phyloP scores from a whole-genome alignment of 2,113 vertebrate species.

The Prunella fulvescens region DNA sequence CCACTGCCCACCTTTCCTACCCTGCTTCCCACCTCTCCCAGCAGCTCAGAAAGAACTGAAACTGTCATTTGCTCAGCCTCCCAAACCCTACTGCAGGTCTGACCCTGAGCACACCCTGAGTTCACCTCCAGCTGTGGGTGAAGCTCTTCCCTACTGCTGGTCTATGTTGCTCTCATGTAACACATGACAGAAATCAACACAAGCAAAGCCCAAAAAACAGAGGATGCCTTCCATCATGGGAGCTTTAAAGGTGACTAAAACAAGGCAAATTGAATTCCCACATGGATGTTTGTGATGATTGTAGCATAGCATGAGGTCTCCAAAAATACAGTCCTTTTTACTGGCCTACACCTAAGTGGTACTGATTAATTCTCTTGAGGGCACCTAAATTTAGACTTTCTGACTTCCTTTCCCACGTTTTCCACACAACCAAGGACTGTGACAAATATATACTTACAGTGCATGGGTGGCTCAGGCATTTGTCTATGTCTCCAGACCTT shows the following conservation, averaged over 20 bases:
- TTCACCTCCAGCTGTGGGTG: accelerated
- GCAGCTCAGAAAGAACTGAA: neutral
- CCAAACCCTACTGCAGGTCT: neutral
- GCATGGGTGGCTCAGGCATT: neutral
- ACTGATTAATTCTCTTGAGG: neutral
- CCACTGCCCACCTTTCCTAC: neutral
- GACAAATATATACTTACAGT: neutral
- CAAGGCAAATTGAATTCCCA: neutral
- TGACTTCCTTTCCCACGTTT: neutral
- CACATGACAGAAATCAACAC: neutral
- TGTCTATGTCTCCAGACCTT: neutral
- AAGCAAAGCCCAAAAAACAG: neutral
- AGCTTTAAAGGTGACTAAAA: neutral
- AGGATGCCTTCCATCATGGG: neutral
- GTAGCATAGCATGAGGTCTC: neutral
- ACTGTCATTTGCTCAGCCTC: neutral
- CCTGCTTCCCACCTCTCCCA: neutral
- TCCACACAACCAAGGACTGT: neutral
- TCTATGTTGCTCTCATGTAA: neutral
- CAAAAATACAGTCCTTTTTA: neutral
- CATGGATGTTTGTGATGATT: neutral
- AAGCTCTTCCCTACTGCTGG: neutral
- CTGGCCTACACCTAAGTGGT: neutral
- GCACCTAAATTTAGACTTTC: neutral
- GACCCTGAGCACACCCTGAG: neutral